Evolutionary conservation across 2,797 vertebrate genomes (phyloP).

Genomic region (Lophura swinhoii): DNA sequence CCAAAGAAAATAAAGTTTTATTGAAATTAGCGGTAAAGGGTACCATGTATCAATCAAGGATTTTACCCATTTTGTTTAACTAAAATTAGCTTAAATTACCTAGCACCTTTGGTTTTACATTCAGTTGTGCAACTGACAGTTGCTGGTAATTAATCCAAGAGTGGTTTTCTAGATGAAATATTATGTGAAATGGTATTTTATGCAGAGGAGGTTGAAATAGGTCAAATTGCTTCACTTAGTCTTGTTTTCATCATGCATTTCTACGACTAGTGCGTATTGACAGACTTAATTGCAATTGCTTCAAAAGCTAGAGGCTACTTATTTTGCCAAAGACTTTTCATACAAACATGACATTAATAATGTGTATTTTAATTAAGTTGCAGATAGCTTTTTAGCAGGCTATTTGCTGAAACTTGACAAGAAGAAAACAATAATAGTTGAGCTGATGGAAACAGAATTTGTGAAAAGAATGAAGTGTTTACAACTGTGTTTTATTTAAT

Average conservation of each 20-base stretch:
- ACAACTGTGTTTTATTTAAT: conserved; percentile 2
- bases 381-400: conserved; percentile 49
- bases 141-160: not conserved
- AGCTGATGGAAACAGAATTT: conserved; percentile 25
- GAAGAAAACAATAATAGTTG: conserved; percentile 21
- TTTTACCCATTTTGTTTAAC: not conserved
- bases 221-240: conserved; percentile 42
- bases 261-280: conserved; percentile 38
- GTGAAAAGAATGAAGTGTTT: conserved; percentile 29
- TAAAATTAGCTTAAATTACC: not conserved
- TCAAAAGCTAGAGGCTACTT: conserved; percentile 68
- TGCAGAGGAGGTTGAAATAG: not conserved
- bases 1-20: not conserved
- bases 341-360: conserved; percentile 68
- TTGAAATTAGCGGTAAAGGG: not conserved
- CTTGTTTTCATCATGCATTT: conserved; percentile 34
- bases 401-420: conserved; percentile 40
- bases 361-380: conserved; percentile 71
- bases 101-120: not conserved
- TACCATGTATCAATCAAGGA: not conserved
- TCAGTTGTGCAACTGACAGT: not conserved
- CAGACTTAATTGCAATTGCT: conserved; percentile 60
- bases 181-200: not conserved
- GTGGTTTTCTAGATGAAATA: conserved; percentile 22
- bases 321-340: conserved; percentile 63